phyloP scores from a whole-genome alignment of 2,113 vertebrate genomes.

The Phalacrocorax aristotelis region DNA sequence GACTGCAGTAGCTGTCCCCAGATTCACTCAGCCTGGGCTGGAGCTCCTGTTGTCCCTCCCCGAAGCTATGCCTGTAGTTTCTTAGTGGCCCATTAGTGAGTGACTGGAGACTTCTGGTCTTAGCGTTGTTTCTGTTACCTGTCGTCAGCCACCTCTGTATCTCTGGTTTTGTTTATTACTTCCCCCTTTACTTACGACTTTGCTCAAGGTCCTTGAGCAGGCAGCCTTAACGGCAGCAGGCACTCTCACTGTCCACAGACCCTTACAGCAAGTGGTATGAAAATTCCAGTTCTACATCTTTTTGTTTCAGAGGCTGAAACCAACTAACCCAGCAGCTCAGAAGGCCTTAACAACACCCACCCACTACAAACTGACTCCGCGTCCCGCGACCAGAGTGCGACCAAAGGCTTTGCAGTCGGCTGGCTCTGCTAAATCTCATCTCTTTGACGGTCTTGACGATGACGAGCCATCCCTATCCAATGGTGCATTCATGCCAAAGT shows the following conservation, averaged over 20 bases:
- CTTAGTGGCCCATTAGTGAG: not conserved
- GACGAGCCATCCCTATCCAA: slow-evolving; percentile 88
- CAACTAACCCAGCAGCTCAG: slow-evolving; percentile 95
- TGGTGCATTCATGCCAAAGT: slow-evolving; percentile 93
- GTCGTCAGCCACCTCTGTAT: not conserved
- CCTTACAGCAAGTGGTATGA: too few species aligned
- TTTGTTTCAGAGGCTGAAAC: slow-evolving; percentile 86
- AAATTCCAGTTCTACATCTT: not conserved
- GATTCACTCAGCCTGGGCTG: not conserved
- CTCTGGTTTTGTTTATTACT: not conserved
- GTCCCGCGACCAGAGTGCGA: slow-evolving; percentile 88
- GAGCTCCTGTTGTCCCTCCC: not conserved
- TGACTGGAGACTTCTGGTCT: not conserved
- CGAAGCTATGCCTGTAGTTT: not conserved
- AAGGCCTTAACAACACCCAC: slow-evolving; percentile 92
- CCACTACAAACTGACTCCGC: slow-evolving; percentile 93
- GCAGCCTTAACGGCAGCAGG: not conserved
- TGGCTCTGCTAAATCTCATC: slow-evolving; percentile 87
- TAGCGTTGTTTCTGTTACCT: fast-evolving
- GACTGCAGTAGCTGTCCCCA: not conserved
- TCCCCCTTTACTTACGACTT: fast-evolving
- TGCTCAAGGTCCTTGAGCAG: not conserved
- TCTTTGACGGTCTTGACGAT: slow-evolving; percentile 93
- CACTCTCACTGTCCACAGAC: not conserved
- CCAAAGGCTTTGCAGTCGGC: slow-evolving; percentile 89